Base-by-base conservation (phyloP, 1,140 invertebrate genomes). In the Hesperophylax magnus region DNA sequence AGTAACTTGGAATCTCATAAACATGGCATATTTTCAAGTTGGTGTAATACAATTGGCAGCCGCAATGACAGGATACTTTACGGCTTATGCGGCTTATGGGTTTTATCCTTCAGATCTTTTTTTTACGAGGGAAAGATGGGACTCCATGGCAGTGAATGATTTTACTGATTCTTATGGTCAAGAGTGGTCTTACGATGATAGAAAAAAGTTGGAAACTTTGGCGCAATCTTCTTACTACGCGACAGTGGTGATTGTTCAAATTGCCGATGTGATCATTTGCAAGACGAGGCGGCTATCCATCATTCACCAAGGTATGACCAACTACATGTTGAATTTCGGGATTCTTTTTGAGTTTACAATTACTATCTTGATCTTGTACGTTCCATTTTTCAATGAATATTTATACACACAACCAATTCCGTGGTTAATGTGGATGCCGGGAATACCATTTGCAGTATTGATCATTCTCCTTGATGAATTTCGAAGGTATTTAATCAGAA, bases 41-140 rank as follows among this genome's bases (percentile, higher is more conserved):
- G 96, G 96, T 56, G 92, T 97, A 86, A 96, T 98, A 81, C 96
- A 98, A 89, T 95, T 96, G 9, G 93, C 93, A 24, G 95, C 94
- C 67, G 97, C 96, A 24, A 97, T 98, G 89, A 97, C 96, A 86
- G 92, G 94, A 1, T 97, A 97, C 87, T 96, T 97, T 85, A 92
- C 95, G 2, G 94, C 97, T 27, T 95, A 97, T 93, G 94, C 94
- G n/a, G 93, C 96, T 85, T 93, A 95, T 86, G 96, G 96, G 8
- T 97, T 97, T 87, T 91, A 93, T 85, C 95, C 95, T 0, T 86
- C 86, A 0, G 87, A 88, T 80, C 86, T 97, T 22, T 84, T 96
- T 18, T 91, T 90, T 85, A 82, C 88, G n/a, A 91, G 96, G 77
- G 89, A 92, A 61, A 85, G 92, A 60, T 98, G 96, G 96, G 95